A percentile compares a stretch with the other conserved stretches of the same genome.
phyloP scores from a whole-genome alignment of 2,113 vertebrate species.

The Neodon shergylaensis region DNA sequence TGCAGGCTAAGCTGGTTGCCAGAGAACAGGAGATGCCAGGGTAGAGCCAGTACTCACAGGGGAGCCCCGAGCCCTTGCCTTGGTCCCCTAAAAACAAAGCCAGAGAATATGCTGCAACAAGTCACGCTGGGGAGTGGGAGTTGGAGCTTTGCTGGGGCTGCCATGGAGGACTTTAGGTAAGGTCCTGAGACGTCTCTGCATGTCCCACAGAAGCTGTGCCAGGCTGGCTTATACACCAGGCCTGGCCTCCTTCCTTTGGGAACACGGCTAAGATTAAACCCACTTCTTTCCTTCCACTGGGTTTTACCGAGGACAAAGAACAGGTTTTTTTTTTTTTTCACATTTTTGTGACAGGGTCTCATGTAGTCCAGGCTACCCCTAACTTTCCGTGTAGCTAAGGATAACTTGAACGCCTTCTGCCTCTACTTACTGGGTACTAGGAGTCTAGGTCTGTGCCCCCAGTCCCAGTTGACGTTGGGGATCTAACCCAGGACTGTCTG shows the following conservation, averaged over 20 bases:
- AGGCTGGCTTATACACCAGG: too few relatives aligned
- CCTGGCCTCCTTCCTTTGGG: not conserved
- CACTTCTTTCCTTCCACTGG: not conserved
- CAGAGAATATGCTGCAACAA: not conserved
- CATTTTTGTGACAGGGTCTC: not conserved
- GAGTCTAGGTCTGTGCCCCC: not conserved
- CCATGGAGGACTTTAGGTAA: fast-evolving
- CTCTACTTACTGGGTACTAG: not conserved
- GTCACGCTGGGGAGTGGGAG: not conserved
- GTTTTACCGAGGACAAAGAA: not conserved
- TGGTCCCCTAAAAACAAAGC: not conserved
- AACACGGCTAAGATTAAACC: not conserved
- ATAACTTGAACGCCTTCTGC: not conserved
- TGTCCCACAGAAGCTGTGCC: not conserved
- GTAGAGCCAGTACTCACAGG: not conserved
- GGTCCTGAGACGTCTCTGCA: fast-evolving
- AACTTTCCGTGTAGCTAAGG: not conserved
- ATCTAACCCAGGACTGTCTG: not conserved
- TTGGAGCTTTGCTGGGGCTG: not conserved
- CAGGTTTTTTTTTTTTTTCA: too few relatives aligned
- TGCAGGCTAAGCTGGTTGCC: not conserved
- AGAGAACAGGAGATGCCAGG: not conserved
- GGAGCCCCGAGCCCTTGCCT: not conserved
- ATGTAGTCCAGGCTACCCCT: not conserved
- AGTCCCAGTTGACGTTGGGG: not conserved